Evolutionary conservation across 2,797 vertebrate species (phyloP), one percentile per base, ranked within the genome.

Genomic region (Erethizon dorsatum): DNA sequence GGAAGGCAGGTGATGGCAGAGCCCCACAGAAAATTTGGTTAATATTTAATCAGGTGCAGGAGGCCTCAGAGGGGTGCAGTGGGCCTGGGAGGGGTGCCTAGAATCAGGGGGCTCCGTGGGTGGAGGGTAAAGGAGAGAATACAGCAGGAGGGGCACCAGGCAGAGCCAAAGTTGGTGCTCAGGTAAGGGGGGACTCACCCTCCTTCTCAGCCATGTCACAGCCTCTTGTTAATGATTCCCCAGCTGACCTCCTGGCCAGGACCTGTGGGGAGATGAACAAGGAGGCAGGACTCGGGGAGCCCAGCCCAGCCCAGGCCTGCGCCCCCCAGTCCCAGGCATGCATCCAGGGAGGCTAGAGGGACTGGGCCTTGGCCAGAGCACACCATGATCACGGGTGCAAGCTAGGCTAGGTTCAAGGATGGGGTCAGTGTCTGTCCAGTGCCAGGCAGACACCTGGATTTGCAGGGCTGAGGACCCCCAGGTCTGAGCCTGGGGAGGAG

Each of bases 201-300:
- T 98, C 97, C 37, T 96, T 96, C 86, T 98, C 95, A 92, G 97
- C 98, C 98, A 97, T 97, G 94, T 95, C 96, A 96, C 97, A 9
- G 96, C 73, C 80, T 94, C 86, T 96, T 54, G 97, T 97, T 97
- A 95, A 96, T 96, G 94, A 97, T 98, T 96, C 96, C 97, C 96
- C 59, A 82, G 95, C 96, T 98, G 98, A 97, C 97, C 97, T 97
- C 97, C 87, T 47, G 97, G 97, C 97, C 86, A 65, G 96, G 96
- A 96, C 97, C 98, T 98, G 84, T 93, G 95, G 96, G 88, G 94
- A 98, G 95, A 96, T 15, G 71, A 92, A 82, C 52, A 0, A 89
- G 93, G 92, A 98, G 95, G 93, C 85, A 96, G 75, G 97, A 65
- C 96, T 92, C 75, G 94, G 96, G 92, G 90, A 91, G 94, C 57